Evolutionary conservation across 2,113 vertebrate species (phyloP), one percentile per base, ranked within the genome.

Genomic region (Dromaius novaehollandiae): DNA sequence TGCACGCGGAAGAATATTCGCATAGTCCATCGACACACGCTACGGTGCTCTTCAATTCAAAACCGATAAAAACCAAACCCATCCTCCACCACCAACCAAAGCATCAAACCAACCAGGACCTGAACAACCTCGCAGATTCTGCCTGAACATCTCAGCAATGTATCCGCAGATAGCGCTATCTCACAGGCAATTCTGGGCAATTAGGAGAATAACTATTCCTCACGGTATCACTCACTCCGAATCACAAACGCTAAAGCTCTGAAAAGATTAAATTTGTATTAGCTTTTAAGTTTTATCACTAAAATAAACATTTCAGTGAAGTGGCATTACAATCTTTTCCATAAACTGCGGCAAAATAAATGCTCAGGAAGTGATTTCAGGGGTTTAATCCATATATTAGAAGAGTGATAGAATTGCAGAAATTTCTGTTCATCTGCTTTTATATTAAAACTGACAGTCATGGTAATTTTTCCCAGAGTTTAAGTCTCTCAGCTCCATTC

Each of bases 131-230:
- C 26, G 3, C 68, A 19, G 8, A 81, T 77, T 30, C 24, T 66
- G 71, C 85, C 94, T 82, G 88, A 90, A 84, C 77, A 75, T 71
- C 88, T 82, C 85, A 80, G 56, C 34, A 78, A 94, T 30, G 30
- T 63, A 74, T 64, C 77, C 69, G 93, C 74, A 74, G 88, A 97
- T 93, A 88, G 8, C 91, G 92, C 60, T 30, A 53, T 94, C 95
- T 95, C 42, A 56, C 71, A 28, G 58, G 56, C 74, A 61, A 46
- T 94, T 88, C 91, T 87, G 80, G 80, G 85, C 64, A 89, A 96
- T 96, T 95, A 97, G 96, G 90, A 97, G 76, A 97, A 88, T 88
- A 93, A 78, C 65, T 82, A 96, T 94, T 95, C 93, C 85, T 86
- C 86, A 86, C 63, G 55, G 3, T 85, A 81, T 95, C 95, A 82